A percentile compares a stretch with the other conserved stretches of the same genome.
Conservation (phyloP, 2,113 vertebrate species). For the Callipepla californica region DNA sequence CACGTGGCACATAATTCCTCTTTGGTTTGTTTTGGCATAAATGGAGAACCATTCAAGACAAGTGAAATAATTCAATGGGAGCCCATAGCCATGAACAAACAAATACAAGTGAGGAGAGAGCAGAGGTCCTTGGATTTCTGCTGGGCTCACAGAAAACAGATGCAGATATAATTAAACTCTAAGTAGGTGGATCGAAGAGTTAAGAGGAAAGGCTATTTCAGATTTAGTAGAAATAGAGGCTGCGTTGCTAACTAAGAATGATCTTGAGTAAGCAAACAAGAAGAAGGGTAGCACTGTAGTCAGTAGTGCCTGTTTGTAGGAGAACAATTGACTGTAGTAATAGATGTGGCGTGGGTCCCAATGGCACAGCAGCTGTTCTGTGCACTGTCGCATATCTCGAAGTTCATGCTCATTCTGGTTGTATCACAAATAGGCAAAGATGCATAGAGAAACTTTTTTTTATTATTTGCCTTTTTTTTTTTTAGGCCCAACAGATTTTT, state of each 20-base stretch:
- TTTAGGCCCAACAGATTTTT: neutral
- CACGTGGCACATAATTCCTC: neutral
- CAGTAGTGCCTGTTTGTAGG: neutral
- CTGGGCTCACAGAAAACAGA: neutral
- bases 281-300: neutral
- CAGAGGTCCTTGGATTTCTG: neutral
- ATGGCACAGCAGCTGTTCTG: neutral
- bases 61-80: neutral
- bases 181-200: neutral
- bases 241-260: neutral
- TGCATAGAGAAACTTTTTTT: neutral
- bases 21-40: neutral
- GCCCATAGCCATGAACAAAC: neutral
- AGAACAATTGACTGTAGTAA: neutral
- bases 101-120: neutral
- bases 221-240: neutral
- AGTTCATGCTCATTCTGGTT: neutral
- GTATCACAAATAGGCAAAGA: neutral
- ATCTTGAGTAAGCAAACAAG: neutral
- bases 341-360: neutral
- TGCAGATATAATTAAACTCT: conserved; percentile 4
- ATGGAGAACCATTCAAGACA: neutral
- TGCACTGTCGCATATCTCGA: neutral
- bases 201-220: neutral
- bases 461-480: neutral